These are phyloP conservation scores for Drosophila navojoa DNA, from an alignment of 1,140 invertebrate species.

Conservation along the genomic window DNA sequence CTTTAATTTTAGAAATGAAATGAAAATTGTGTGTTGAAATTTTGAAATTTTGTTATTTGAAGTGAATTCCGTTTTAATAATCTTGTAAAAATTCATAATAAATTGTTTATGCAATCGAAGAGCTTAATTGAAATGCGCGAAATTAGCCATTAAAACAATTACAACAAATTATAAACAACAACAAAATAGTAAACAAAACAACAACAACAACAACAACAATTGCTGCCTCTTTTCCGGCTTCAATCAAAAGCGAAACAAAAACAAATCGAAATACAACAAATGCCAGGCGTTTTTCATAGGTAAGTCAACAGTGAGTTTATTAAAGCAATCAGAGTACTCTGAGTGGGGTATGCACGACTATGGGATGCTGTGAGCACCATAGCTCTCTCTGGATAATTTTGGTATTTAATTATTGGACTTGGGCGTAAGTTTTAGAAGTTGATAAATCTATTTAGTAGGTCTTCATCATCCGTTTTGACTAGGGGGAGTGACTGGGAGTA, in stretches of 20 bases:
- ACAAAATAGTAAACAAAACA: conserved; percentile 14
- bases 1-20: conserved; percentile 16
- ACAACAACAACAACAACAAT: conserved; percentile 39
- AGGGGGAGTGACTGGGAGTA: no score
- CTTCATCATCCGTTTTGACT: no score
- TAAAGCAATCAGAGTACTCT: neutral
- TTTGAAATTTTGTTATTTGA: neutral
- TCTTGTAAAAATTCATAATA: conserved; percentile 28
- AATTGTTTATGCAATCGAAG: conserved; percentile 55
- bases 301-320: conserved; percentile 22
- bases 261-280: conserved; percentile 12
- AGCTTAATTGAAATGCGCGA: conserved; percentile 38
- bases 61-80: conserved; percentile 2
- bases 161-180: conserved; percentile 72
- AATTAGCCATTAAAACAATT: conserved; percentile 74
- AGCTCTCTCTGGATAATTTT: no score
- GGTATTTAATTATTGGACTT: no score
- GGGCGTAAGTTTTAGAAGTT: no score
- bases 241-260: neutral
- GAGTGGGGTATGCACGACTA: no score
- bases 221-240: conserved; percentile 33
- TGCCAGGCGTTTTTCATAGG: conserved; percentile 40
- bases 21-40: conserved; percentile 1
- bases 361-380: no score
- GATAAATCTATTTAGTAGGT: no score